phyloP scores from a whole-genome alignment of 2,113 vertebrate species.

The Geococcyx californianus region DNA sequence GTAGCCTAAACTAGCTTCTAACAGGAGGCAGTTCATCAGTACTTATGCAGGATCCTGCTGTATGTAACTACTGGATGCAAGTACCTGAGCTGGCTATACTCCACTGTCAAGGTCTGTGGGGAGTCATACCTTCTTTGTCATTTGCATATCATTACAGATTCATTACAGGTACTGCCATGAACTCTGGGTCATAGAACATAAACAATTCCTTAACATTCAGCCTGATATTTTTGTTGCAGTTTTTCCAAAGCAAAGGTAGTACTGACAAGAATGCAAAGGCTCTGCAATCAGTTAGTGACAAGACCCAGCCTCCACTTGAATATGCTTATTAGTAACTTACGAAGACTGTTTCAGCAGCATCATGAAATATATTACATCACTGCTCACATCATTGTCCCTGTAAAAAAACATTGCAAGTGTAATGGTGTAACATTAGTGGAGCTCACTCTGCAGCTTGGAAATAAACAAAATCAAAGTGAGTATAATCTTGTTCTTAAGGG shows the following conservation, averaged over 20 bases:
- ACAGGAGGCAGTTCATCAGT: background rate
- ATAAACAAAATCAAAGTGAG: background rate
- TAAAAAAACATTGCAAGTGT: background rate
- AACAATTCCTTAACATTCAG: background rate
- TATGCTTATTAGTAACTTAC: background rate
- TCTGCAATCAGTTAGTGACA: background rate
- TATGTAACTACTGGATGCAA: background rate
- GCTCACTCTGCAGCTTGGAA: background rate
- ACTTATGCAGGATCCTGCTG: background rate
- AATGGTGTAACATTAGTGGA: background rate
- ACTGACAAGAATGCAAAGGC: background rate
- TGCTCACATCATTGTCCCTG: background rate
- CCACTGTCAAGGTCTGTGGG: background rate
- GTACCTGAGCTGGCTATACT: background rate
- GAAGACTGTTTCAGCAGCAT: background rate
- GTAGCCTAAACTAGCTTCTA: background rate
- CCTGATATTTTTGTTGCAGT: background rate
- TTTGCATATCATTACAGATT: background rate
- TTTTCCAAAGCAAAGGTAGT: background rate
- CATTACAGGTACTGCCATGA: background rate
- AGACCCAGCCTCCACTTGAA: background rate
- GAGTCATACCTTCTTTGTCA: background rate
- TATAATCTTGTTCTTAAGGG: background rate
- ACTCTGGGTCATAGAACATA: background rate
- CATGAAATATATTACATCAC: background rate